These are phyloP conservation scores for Holothuria leucospilota DNA, from an alignment of 53 echinoderm and acorn worm genomes.

Conservation along the genomic window DNA sequence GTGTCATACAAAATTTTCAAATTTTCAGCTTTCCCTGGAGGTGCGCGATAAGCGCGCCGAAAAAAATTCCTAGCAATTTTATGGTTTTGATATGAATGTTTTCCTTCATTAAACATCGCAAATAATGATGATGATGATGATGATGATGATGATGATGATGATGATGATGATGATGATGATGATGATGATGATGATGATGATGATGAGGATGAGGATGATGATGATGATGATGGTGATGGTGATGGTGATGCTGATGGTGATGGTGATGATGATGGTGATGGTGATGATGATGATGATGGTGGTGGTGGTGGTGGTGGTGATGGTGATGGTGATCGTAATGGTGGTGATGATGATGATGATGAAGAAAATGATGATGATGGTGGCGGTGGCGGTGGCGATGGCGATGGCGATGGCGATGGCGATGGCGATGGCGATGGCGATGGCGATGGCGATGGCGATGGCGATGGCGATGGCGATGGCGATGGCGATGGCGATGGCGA, in stretches of 20 bases:
- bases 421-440: conserved; percentile 55
- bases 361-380: conserved; percentile 1
- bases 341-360: background rate
- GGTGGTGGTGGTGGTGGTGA: too few species aligned
- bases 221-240: too few species aligned
- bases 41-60: too few species aligned
- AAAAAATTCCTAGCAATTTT: too few species aligned
- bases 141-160: too few species aligned
- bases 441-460: conserved; percentile 54
- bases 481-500: conserved; percentile 58
- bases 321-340: background rate
- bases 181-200: background rate
- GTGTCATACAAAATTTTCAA: too few species aligned
- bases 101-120: too few species aligned
- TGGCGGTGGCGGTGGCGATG: background rate
- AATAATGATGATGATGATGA: too few species aligned
- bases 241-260: background rate
- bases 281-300: background rate
- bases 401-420: conserved; percentile 20
- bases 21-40: too few species aligned
- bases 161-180: background rate
- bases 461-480: conserved; percentile 30
- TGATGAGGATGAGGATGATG: too few species aligned
- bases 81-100: too few species aligned
- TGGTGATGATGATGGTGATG: background rate